Conservation (phyloP, 1,140 invertebrate species). For the Vollenhovia emeryi region DNA sequence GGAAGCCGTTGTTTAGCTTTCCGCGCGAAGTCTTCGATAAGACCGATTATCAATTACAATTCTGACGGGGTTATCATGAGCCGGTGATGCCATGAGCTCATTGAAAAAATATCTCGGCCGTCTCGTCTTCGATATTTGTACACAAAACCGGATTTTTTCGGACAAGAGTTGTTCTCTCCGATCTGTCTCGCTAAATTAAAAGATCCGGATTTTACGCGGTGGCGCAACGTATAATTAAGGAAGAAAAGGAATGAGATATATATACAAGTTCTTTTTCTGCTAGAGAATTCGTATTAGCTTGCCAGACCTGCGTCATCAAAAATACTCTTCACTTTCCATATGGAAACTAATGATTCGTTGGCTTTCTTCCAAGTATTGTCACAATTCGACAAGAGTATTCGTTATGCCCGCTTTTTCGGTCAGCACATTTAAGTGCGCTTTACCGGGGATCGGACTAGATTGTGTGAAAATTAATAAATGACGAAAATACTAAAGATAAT, state of each 20-base stretch:
- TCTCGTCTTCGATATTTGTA: not conserved
- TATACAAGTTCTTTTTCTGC: not conserved
- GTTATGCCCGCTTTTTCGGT: no score
- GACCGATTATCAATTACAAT: conserved; percentile 21
- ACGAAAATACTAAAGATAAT: no score
- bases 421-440: no score
- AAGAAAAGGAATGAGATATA: not conserved
- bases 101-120: not conserved
- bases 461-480: no score
- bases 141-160: not conserved
- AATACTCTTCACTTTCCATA: not conserved
- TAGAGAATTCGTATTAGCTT: not conserved
- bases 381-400: no score
- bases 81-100: not conserved
- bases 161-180: not conserved
- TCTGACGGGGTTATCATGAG: not conserved
- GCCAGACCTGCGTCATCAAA: not conserved
- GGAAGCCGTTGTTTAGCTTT: not conserved
- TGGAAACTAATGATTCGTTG: not conserved
- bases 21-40: not conserved
- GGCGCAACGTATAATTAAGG: not conserved
- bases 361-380: no score
- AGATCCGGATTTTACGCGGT: not conserved
- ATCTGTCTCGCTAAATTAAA: not conserved
- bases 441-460: no score